Base-by-base conservation (phyloP, 2,797 vertebrate species). In the Sebastes taczanowskii region DNA sequence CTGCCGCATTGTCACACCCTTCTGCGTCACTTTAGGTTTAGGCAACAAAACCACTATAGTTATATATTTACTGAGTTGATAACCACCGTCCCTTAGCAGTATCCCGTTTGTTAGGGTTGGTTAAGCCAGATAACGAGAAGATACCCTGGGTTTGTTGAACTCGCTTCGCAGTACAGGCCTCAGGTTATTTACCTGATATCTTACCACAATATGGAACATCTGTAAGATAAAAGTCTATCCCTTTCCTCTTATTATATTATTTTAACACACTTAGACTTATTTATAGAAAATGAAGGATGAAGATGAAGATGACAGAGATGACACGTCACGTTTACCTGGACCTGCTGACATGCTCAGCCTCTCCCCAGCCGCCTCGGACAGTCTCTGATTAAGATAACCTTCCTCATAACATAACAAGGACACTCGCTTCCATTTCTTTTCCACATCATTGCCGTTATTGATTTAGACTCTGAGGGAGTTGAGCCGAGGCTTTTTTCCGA, bases 331-430 rank as follows among this genome's bases (percentile, higher is more conserved):
- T 73, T 53, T 29, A 46, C 62, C 70, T 49, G 25, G 52, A 59
- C n/a, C 61, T 11, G 27, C 27, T 2, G 23, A 69, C 30, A 13
- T n/a, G 20, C 42, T 55, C 56, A 3, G 30, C 32, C 29, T 42
- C 29, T 61, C 71, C 11, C 7, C 56, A 5, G 20, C 10, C 2
- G 46, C 20, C 16, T 4, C 53, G 0, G 16, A n/a, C 61, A 3
- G 16, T 9, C 61, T 79, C 27, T 71, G 83, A 87, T 81, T 55
- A 78, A 84, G 87, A 82, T 86, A 86, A 90, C 86, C 86, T 90
- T 85, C 74, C 71, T 77, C 63, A 7, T 53, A 71, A 72, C 65
- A 16, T 32, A 76, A 86, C 81, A 82, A 85, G 86, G 86, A 72
- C 82, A 63, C 63, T 29, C 42, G 6, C 73, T 56, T 64, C 78